These are phyloP conservation scores for Drosophila paramelanica DNA, from an alignment of 2,888 invertebrate species.

Conservation along the genomic window DNA sequence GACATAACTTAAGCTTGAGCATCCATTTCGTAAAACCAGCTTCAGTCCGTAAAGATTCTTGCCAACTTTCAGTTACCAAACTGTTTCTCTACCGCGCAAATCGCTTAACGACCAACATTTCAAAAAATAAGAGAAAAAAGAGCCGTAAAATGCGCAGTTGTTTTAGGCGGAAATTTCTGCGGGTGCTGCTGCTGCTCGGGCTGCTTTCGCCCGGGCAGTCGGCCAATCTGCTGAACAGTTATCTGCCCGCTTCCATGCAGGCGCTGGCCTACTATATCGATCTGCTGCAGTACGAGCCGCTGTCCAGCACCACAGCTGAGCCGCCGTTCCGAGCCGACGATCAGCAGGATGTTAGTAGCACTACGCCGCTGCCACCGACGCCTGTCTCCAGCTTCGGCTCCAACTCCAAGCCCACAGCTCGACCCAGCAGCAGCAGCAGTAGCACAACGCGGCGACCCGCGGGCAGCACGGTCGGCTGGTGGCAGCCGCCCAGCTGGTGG, in stretches of 20 bases:
- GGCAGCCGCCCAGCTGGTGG: constrained; percentile 82
- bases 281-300: constrained; percentile 84
- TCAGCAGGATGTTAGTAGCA: constrained; percentile 28
- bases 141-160: constrained; percentile 65
- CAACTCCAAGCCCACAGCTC: constrained; percentile 21
- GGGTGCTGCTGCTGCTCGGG: constrained; percentile 36
- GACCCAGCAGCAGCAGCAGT: constrained; percentile 1
- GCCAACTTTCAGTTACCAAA: constrained; percentile 67
- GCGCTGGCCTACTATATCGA: constrained; percentile 85
- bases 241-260: constrained; percentile 85
- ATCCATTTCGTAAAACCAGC: constrained; percentile 68
- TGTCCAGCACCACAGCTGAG: constrained; percentile 82
- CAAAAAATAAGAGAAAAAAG: not conserved
- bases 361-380: constrained; percentile 28
- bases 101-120: constrained; percentile 36
- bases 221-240: constrained; percentile 80
- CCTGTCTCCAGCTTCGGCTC: constrained; percentile 7
- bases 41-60: constrained; percentile 62
- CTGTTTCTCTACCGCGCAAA: constrained; percentile 66
- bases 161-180: constrained; percentile 18
- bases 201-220: constrained; percentile 51
- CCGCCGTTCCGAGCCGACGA: constrained; percentile 81
- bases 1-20: constrained; percentile 42
- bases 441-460: constrained; percentile 46
- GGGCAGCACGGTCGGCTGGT: constrained; percentile 61